A percentile compares a stretch with the other conserved stretches of the same genome.
phyloP scores from a whole-genome alignment of 1,140 invertebrate species.

The Drosophila nebulosa region DNA sequence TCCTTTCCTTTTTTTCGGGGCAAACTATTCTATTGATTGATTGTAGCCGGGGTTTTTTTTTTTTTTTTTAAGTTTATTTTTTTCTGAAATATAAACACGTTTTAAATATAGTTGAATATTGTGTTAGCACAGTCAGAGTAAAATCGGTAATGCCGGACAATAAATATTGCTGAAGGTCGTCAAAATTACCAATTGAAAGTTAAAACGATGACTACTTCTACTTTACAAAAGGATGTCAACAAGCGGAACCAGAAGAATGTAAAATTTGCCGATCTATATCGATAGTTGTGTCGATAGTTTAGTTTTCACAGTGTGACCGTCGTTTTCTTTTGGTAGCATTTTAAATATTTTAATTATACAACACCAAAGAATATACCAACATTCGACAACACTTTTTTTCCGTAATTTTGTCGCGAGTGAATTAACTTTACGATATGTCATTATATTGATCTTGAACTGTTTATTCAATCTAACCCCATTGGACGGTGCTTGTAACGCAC shows the following conservation, averaged over 20 bases:
- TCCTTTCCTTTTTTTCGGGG: background rate
- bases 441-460: background rate
- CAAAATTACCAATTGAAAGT: background rate
- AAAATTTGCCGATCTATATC: background rate
- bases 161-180: background rate
- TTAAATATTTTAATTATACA: background rate
- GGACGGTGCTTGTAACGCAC: no score
- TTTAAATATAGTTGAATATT: background rate
- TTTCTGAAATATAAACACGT: background rate
- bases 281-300: background rate
- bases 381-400: no score
- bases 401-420: no score
- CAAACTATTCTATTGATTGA: constrained; percentile 4
- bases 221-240: background rate
- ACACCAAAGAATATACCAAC: background rate
- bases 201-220: background rate
- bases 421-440: background rate
- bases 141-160: constrained; percentile 2
- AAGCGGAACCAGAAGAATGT: background rate
- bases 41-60: background rate
- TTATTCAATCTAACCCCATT: background rate
- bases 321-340: background rate
- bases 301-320: background rate
- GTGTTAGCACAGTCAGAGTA: constrained; percentile 27
- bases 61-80: background rate